These are phyloP conservation scores for Latrodectus elegans DNA, from an alignment of 2,888 invertebrate species.

Conservation along the genomic window DNA sequence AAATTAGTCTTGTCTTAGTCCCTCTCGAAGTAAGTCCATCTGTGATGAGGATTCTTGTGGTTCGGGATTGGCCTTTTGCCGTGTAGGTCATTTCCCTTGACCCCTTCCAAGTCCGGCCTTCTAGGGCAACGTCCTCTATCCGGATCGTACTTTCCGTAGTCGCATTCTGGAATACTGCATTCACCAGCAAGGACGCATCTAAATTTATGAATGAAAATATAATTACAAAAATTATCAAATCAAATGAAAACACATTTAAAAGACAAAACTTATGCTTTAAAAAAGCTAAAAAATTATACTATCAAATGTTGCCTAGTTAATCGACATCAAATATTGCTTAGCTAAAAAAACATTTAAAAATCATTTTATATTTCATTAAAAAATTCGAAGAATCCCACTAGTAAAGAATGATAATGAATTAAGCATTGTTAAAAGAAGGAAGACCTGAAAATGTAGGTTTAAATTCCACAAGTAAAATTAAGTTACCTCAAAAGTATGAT, in stretches of 20 bases:
- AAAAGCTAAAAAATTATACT: too few relatives aligned
- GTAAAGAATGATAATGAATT: too few relatives aligned
- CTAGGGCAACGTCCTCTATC: slow-evolving; percentile 79
- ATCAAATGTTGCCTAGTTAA: too few relatives aligned
- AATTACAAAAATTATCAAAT: not conserved
- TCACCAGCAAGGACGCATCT: slow-evolving; percentile 82
- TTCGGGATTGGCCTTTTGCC: slow-evolving; percentile 12
- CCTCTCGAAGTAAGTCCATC: slow-evolving; percentile 64
- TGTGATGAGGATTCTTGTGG: slow-evolving; percentile 38
- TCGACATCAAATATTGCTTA: too few relatives aligned
- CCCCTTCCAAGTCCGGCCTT: slow-evolving; percentile 46
- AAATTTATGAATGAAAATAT: slow-evolving; percentile 68
- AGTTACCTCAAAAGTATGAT: too few relatives aligned
- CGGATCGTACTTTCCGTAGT: slow-evolving; percentile 83
- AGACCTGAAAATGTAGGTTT: too few relatives aligned
- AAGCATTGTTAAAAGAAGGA: too few relatives aligned
- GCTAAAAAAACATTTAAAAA: too few relatives aligned
- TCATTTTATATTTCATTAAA: too few relatives aligned
- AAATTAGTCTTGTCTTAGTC: slow-evolving; percentile 36
- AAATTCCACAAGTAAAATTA: too few relatives aligned
- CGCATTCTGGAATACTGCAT: slow-evolving; percentile 82
- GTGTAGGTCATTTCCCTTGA: slow-evolving; percentile 8
- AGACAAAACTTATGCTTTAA: too few relatives aligned
- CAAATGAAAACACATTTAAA: not conserved
- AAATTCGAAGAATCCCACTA: too few relatives aligned